Conservation (phyloP, 2,888 invertebrate genomes). For the Cantharis nigra region DNA sequence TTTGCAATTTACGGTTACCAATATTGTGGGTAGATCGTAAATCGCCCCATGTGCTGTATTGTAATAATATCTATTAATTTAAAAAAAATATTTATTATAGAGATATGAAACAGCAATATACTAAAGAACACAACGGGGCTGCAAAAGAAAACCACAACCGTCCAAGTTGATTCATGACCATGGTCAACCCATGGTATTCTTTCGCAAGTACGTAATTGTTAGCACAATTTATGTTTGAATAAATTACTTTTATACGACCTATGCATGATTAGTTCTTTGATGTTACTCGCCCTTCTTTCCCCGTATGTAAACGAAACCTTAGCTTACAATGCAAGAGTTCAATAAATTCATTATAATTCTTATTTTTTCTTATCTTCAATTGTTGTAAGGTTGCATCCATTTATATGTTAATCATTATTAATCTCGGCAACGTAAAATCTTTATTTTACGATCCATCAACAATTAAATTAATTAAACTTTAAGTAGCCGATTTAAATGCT, state of each 20-base stretch:
- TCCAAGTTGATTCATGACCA: conserved; percentile 20
- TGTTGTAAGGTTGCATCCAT: background rate
- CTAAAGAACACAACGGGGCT: conserved; percentile 15
- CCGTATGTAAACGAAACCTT: conserved; percentile 10
- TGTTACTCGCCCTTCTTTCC: background rate
- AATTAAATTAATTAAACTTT: background rate
- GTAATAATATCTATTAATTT: conserved; percentile 14
- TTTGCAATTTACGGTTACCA: conserved; percentile 16
- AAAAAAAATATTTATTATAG: background rate
- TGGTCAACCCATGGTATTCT: conserved; percentile 10
- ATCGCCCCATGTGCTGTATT: conserved; percentile 12
- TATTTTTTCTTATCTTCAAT: background rate
- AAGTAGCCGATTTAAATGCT: background rate
- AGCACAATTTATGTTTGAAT: conserved; percentile 26
- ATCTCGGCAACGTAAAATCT: background rate
- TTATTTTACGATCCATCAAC: background rate
- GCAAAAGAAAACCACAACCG: conserved; percentile 20
- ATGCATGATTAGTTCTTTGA: conserved; percentile 12
- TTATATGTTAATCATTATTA: background rate
- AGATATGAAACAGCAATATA: background rate
- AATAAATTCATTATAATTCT: conserved; percentile 3
- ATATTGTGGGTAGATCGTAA: conserved; percentile 24
- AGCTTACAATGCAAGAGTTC: conserved; percentile 4
- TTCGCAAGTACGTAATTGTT: conserved; percentile 21
- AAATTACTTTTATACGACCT: conserved; percentile 21